A percentile compares a stretch with the other conserved stretches of the same genome.
Evolutionary conservation across 2,797 vertebrate genomes (phyloP).

Genomic region (Urocyon cinereoargenteus): DNA sequence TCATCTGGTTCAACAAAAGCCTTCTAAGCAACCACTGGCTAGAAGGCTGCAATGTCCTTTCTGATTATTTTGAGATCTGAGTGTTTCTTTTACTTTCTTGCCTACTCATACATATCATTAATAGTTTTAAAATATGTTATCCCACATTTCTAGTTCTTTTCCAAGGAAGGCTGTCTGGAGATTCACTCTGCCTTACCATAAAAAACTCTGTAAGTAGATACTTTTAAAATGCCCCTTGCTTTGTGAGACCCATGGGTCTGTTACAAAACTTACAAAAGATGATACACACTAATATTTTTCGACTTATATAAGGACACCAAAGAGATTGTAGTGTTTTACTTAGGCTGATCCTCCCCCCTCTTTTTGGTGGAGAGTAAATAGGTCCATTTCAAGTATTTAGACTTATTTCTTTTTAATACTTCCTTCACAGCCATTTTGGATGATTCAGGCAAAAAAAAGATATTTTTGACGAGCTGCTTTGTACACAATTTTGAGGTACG

Average conservation of each 20-base stretch:
- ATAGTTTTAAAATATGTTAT: slow-evolving; percentile 35
- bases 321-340: neutral
- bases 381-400: slow-evolving; percentile 29
- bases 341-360: neutral
- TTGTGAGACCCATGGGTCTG: neutral
- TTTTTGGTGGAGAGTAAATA: neutral
- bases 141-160: slow-evolving; percentile 58
- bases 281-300: neutral
- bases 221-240: neutral
- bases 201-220: neutral
- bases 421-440: neutral
- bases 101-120: slow-evolving; percentile 6
- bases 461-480: slow-evolving; percentile 10
- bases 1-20: slow-evolving; percentile 17
- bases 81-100: slow-evolving; percentile 60
- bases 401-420: slow-evolving; percentile 47
- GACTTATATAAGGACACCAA: neutral
- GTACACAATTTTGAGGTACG: slow-evolving; percentile 28
- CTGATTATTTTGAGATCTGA: slow-evolving; percentile 59
- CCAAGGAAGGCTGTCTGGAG: slow-evolving; percentile 41
- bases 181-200: slow-evolving; percentile 23
- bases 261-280: slow-evolving; percentile 29
- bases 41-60: neutral
- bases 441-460: neutral
- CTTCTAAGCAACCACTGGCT: neutral